Conservation (phyloP, 2,888 invertebrate species). For the Diarsia dahlii region DNA sequence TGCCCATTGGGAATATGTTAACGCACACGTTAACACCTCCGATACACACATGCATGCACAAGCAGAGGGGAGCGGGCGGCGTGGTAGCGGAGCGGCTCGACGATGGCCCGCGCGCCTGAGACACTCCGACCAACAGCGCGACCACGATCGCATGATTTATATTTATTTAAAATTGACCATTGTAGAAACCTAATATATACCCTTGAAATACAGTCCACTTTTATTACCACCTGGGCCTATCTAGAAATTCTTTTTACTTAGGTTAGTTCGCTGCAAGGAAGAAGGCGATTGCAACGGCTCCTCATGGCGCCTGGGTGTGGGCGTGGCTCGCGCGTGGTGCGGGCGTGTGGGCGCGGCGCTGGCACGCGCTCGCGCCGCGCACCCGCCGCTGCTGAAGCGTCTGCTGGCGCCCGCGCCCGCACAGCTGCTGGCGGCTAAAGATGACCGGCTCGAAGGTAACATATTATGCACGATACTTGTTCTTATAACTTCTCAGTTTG, state of each 20-base stretch:
- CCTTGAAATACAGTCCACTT: too few relatives aligned
- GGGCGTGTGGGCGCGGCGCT: conserved; percentile 78
- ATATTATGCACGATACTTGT: neutral
- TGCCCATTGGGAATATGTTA: too few relatives aligned
- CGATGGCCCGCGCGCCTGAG: too few relatives aligned
- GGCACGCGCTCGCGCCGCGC: conserved; percentile 67
- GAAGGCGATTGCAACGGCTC: conserved; percentile 36
- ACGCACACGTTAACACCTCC: too few relatives aligned
- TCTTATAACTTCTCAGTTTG: neutral
- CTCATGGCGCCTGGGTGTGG: conserved; percentile 62
- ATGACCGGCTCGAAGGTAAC: conserved; percentile 63
- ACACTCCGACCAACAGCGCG: too few relatives aligned
- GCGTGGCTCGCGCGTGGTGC: conserved; percentile 76
- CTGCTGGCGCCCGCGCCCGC: conserved; percentile 74
- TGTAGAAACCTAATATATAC: too few relatives aligned
- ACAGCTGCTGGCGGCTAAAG: conserved; percentile 57
- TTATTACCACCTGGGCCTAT: too few relatives aligned
- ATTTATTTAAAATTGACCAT: too few relatives aligned
- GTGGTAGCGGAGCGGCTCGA: too few relatives aligned
- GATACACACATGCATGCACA: too few relatives aligned
- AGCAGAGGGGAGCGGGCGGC: too few relatives aligned
- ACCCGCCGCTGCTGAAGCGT: conserved; percentile 73
- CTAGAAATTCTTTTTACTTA: neutral
- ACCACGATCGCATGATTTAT: too few relatives aligned
- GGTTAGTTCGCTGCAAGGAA: conserved; percentile 63